Conservation (phyloP, 2,113 vertebrate genomes). For the Notarius quadriscutis region DNA sequence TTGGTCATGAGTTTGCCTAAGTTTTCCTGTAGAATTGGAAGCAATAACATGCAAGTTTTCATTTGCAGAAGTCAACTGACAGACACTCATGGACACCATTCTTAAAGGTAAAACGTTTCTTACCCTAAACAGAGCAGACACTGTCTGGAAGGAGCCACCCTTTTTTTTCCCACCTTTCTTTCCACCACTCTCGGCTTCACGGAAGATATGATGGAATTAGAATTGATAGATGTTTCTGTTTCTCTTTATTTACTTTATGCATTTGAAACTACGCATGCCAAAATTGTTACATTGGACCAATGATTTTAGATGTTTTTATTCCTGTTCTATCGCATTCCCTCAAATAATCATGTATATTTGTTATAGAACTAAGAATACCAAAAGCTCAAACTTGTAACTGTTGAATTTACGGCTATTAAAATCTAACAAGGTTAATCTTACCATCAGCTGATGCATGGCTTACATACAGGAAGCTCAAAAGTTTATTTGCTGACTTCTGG, state of each 20-base stretch:
- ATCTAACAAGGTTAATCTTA: conserved; percentile 47
- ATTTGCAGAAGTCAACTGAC: background rate
- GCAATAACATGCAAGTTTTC: background rate
- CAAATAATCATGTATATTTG: background rate
- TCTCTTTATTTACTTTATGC: background rate
- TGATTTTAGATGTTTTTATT: background rate
- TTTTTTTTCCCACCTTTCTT: conserved; percentile 83
- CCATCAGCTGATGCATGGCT: conserved; percentile 61
- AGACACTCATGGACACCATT: background rate
- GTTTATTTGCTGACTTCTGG: conserved; percentile 69
- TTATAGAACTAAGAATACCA: background rate
- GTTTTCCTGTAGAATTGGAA: conserved; percentile 72
- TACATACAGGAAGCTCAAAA: conserved; percentile 63
- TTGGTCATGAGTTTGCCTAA: conserved; percentile 83
- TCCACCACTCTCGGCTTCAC: conserved; percentile 42
- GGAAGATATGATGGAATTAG: background rate
- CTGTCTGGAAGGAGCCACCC: conserved; percentile 86
- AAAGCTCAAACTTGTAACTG: background rate
- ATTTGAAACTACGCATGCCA: background rate
- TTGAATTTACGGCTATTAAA: background rate
- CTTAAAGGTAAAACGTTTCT: background rate
- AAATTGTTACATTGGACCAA: background rate
- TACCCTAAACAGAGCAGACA: conserved; percentile 83
- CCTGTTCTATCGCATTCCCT: background rate
- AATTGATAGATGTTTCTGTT: background rate